Conservation (phyloP, 2,888 invertebrate genomes). For the Drosophila putrida region DNA sequence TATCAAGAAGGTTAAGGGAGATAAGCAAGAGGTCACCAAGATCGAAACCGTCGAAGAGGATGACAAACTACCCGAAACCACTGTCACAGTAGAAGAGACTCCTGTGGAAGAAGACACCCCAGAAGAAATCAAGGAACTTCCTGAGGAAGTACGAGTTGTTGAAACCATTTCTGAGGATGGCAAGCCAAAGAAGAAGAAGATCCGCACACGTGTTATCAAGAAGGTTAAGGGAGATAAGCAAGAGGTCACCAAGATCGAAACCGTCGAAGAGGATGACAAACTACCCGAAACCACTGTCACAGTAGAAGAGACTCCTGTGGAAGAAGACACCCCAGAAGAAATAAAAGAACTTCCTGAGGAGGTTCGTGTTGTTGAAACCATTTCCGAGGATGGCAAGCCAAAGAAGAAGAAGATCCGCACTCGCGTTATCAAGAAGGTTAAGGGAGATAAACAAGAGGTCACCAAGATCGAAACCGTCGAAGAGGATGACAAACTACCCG, state of each 20-base stretch:
- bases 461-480: conserved; percentile 24
- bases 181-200: conserved; percentile 42
- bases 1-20: conserved; percentile 58
- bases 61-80: conserved; percentile 50
- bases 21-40: conserved; percentile 56
- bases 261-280: conserved; percentile 41
- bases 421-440: conserved; percentile 23
- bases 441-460: conserved; percentile 25
- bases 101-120: conserved; percentile 34
- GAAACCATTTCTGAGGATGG: conserved; percentile 44
- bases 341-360: conserved; percentile 23
- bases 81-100: conserved; percentile 45
- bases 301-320: conserved; percentile 33
- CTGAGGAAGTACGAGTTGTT: conserved; percentile 41
- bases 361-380: conserved; percentile 14
- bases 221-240: conserved; percentile 42
- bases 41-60: conserved; percentile 58
- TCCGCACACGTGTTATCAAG: conserved; percentile 39
- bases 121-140: conserved; percentile 39
- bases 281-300: conserved; percentile 41
- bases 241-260: conserved; percentile 44
- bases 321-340: conserved; percentile 22
- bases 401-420: conserved; percentile 27
- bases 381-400: conserved; percentile 8
- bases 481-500: conserved; percentile 16